phyloP scores from a whole-genome alignment of 2,888 invertebrate genomes.

The Pheosia tremula region DNA sequence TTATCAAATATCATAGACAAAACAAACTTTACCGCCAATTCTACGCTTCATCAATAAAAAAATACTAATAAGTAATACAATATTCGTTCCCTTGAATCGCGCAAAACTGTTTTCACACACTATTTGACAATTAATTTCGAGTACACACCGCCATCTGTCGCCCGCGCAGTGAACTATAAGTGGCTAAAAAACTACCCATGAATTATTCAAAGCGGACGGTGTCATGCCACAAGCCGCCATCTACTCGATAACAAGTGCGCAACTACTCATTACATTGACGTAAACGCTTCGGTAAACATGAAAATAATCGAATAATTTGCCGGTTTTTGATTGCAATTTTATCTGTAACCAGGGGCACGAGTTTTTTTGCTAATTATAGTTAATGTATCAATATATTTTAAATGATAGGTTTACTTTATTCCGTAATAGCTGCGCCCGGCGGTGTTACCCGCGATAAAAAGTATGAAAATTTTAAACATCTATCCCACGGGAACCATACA shows the following conservation, averaged over 20 bases:
- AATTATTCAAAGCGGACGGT: constrained; percentile 56
- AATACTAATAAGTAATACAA: too few relatives aligned
- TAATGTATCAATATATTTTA: background rate
- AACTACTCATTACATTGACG: constrained; percentile 5
- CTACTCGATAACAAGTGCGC: constrained; percentile 13
- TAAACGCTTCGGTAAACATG: background rate
- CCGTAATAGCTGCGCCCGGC: too few relatives aligned
- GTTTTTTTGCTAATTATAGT: background rate
- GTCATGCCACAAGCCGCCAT: constrained; percentile 24
- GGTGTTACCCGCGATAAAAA: too few relatives aligned
- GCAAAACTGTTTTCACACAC: constrained; percentile 41
- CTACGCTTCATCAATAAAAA: too few relatives aligned
- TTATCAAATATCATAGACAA: too few relatives aligned
- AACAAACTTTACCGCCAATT: too few relatives aligned
- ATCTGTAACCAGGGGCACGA: constrained; percentile 23
- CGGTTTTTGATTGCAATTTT: background rate
- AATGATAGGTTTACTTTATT: background rate
- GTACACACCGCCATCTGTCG: constrained; percentile 74
- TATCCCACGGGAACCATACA: too few relatives aligned
- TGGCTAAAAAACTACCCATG: constrained; percentile 65
- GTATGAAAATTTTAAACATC: too few relatives aligned
- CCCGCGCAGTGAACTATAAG: constrained; percentile 35
- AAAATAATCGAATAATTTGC: background rate
- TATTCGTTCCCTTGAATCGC: too few relatives aligned
- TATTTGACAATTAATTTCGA: constrained; percentile 64